A percentile compares a stretch with the other conserved stretches of the same genome.
Evolutionary conservation across 2,888 invertebrate species (phyloP).

Genomic region (Atethmia centrago): DNA sequence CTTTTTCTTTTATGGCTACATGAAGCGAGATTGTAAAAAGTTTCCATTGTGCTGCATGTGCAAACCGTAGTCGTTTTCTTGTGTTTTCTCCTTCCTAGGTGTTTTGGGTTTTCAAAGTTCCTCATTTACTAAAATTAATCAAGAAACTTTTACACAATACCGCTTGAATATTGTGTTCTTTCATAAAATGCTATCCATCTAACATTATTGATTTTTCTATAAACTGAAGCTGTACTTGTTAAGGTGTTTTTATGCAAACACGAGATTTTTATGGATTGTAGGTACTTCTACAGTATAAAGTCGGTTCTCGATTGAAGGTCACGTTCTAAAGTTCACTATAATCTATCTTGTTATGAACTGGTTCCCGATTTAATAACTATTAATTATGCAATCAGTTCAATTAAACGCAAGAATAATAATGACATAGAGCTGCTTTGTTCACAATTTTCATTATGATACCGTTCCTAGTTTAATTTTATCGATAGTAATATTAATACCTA

Average conservation of each 20-base stretch:
- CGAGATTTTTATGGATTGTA: constrained; percentile 12
- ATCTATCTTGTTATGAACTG: constrained; percentile 34
- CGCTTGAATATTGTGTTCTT: constrained; percentile 2
- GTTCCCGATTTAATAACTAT: constrained; percentile 33
- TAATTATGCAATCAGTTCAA: constrained; percentile 53
- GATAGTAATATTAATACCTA: background rate
- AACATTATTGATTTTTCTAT: background rate
- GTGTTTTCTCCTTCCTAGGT: constrained; percentile 17
- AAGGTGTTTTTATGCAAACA: background rate
- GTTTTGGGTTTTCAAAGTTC: background rate
- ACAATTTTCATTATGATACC: background rate
- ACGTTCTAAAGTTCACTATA: constrained; percentile 27
- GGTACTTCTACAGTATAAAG: background rate
- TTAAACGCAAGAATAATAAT: constrained; percentile 53
- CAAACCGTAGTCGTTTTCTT: constrained; percentile 27
- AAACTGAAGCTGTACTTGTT: too few relatives aligned
- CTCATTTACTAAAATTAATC: constrained; percentile 9
- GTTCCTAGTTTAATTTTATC: constrained; percentile 5
- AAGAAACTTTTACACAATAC: background rate
- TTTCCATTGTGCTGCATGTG: constrained; percentile 49
- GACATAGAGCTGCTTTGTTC: constrained; percentile 16
- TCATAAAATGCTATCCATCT: constrained; percentile 5
- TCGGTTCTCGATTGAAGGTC: constrained; percentile 22
- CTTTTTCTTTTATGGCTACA: constrained; percentile 65
- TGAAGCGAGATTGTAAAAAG: constrained; percentile 60